These are phyloP conservation scores for Eupristina koningsbergeri DNA, from an alignment of 1,140 invertebrate genomes.

Conservation along the genomic window DNA sequence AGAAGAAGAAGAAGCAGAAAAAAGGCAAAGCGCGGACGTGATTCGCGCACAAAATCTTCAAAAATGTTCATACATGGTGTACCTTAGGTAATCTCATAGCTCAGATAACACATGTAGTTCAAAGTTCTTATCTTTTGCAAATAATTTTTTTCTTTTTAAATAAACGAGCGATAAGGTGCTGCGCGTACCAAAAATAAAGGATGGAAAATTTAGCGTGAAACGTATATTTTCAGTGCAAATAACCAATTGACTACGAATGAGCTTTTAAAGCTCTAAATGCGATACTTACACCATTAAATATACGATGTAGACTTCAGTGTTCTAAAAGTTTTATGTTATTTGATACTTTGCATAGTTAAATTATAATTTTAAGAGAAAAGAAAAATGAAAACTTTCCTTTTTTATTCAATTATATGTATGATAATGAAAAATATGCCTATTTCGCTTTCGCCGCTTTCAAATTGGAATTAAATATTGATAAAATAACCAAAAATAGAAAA, in stretches of 20 bases:
- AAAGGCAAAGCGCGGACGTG: not conserved
- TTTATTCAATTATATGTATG: constrained; percentile 14
- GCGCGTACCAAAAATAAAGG: constrained; percentile 32
- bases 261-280: constrained; percentile 40
- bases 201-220: constrained; percentile 37
- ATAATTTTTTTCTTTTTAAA: constrained; percentile 28
- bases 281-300: constrained; percentile 46
- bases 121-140: not conserved
- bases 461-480: not conserved
- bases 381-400: constrained; percentile 10
- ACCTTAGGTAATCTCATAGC: not conserved
- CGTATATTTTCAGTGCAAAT: constrained; percentile 35
- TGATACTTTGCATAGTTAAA: constrained; percentile 25
- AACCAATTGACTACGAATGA: constrained; percentile 13
- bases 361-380: constrained; percentile 5
- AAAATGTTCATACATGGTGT: not conserved
- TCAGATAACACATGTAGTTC: not conserved
- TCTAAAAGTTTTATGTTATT: constrained; percentile 19
- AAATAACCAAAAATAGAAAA: constrained; percentile 3
- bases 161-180: not conserved
- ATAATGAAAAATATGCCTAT: constrained; percentile 8
- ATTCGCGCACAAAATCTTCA: not conserved
- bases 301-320: constrained; percentile 19
- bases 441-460: not conserved
- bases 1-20: too few species aligned